Evolutionary conservation across 2,888 invertebrate genomes (phyloP), one percentile per base, ranked within the genome.

Genomic region (Morpho deidamia): DNA sequence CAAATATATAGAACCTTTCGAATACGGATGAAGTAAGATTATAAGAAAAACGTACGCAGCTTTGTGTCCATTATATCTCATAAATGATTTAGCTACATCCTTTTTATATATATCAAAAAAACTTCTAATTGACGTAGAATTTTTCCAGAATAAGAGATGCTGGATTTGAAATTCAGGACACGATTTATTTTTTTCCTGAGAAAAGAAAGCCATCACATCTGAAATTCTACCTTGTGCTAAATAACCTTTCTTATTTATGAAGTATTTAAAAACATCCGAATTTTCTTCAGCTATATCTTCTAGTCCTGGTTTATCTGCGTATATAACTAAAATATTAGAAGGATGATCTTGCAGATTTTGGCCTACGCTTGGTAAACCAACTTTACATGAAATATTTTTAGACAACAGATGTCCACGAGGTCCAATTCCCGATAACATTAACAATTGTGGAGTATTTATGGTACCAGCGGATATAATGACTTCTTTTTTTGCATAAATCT

Each of bases 1-100:
- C 5, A 95, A 73, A 44, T 81, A 78, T 11, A 95, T 70, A 44
- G 69, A 72, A 42, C 93, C 93, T n/a, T 76, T 82, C 0, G 92
- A 91, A 65, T 80, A 72, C 0, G 92, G 92, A 62, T 87, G 84
- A 1, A 90, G 58, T 1, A 91, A 64, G 10, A 78, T 70, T 0
- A 90, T 74, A 0, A 71, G 62, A 42, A 85, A 71, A 0, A 72
- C 12, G 1, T 90, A 71, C 0, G 90, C 42, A 5, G 74, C 66
- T 39, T 76, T 56, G 1, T 80, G 61, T 42, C 63, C 60, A 60
- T 75, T 81, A 8, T 69, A 59, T 54, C 77, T 56, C 1, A 64
- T 45, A 11, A 39, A 45, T n/a, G 56, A 53, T 10, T 39, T 34
- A 23, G 11, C 7, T 41, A 32, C 35, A 8, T 44, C 12, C 11